Base-by-base conservation (phyloP, 1,140 invertebrate genomes). In the Drosophila melanica region DNA sequence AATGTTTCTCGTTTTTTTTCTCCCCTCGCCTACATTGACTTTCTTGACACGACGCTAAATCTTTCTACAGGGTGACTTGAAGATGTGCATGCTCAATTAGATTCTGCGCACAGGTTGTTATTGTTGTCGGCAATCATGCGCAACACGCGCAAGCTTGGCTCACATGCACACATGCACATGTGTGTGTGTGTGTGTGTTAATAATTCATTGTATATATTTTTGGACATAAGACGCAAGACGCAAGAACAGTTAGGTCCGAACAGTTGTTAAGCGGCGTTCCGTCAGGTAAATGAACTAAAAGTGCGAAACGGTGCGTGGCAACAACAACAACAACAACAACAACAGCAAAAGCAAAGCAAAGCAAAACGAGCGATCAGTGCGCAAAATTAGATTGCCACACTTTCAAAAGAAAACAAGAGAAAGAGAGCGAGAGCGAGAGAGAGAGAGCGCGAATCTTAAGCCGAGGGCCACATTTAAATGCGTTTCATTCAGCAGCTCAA, bases 231-330 rank as follows among this genome's bases (percentile, higher is more conserved):
- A 51, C 27, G 37, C 42, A 62, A 64, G 41, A 18, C 37, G 3
- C 37, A 33, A 51, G 10, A 74, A 84, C 80, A 84, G 80, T 87
- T 86, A 87, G 84, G 48, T 63, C 59, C 37, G 41, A 47, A 68
- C 44, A 50, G 47, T 20, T 45, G 27, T 39, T 66, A 53, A 45
- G 14, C 78, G 75, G 63, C 64, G 59, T 59, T 60, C 55, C 50
- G 48, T 37, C 75, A 89, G 82, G 82, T 87, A 87, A 87, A 87
- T 82, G 79, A 87, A 89, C 82, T 89, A 87, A 87, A 89, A 86
- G 79, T 86, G 76, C 82, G 59, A 86, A 64, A 58, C 74, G 62
- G 59, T 76, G 81, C 75, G 82, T 33, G 47, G 50, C 48, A 78
- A 54, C 66, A 77, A 64, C 70, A 80, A 59, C 62, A 62, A 47